Percentiles rank a stretch among this genome's conserved stretches.
Evolutionary conservation across 2,888 invertebrate genomes (phyloP).

Genomic region (Gymnocheta viridis): DNA sequence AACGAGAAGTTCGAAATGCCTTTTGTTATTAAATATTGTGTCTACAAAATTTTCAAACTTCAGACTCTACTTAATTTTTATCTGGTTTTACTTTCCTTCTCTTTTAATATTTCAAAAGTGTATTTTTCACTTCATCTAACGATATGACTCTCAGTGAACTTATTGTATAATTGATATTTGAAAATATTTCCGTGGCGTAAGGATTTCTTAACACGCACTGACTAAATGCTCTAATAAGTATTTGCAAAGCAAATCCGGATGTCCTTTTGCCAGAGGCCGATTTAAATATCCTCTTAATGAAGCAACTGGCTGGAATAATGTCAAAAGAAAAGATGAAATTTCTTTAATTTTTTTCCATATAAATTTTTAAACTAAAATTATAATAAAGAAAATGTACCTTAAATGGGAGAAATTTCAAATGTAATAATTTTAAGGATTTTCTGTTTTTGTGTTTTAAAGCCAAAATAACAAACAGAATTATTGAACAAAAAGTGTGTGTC

Average conservation of each 20-base stretch:
- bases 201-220: neutral
- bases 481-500: neutral
- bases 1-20: no score
- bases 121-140: neutral
- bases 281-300: slow-evolving; percentile 16
- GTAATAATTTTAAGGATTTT: neutral
- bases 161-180: slow-evolving; percentile 25
- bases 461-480: neutral
- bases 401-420: neutral
- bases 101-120: no score
- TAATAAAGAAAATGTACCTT: neutral
- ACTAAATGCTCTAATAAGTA: neutral
- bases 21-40: no score
- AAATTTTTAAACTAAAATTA: neutral
- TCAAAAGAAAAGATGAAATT: neutral
- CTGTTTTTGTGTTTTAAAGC: neutral
- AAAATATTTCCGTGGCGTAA: slow-evolving; percentile 15
- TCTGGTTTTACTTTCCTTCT: no score
- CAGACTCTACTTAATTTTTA: no score
- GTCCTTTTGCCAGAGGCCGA: neutral
- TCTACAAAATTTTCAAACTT: no score
- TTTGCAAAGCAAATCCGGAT: neutral
- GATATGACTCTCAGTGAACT: neutral
- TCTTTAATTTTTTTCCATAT: neutral
- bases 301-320: neutral